Evolutionary conservation across 2,113 vertebrate genomes (phyloP), one percentile per base, ranked within the genome.

Genomic region (Nannobrachium achirus): DNA sequence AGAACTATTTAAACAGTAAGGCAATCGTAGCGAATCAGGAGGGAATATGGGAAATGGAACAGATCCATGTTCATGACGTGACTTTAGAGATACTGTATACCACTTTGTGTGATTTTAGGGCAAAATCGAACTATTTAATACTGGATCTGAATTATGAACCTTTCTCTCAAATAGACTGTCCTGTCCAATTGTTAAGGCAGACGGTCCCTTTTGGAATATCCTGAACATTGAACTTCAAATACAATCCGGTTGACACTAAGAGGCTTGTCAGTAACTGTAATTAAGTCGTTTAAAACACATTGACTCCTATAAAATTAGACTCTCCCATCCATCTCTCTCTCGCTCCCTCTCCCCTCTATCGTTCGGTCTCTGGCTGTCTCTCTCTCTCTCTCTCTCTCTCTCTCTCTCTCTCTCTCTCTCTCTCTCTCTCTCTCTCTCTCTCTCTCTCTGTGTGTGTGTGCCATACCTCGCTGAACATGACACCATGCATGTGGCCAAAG

Each of bases 401-500:
- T 14, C 11, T 55, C 61, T 33, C 40, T 15, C 38, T 8, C 14
- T 42, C 39, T 14, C 25, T 63, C 14, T 39, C 44, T 42, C 56
- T 18, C 15, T 57, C 38, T 69, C 63, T 64, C 66, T 74, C 66
- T 78, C 41, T 52, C 39, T 57, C 49, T 9, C 57, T 25, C 52
- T 39, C 25, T 6, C 11, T 51, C 39, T 49, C 49, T 56, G 20
- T 38, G 3, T 46, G 13, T 4, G 11, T 2, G 51, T 69, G 52
- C 50, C 45, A 9, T 0, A 64, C 62, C 63, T 58, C 38, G 9
- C 16, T 46, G 66, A 86, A 89, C 66, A 59, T 69, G 84, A 89
- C 68, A 80, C 81, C 49, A 51, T 78, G 76, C 63, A 66, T 68
- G 63, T 69, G 66, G 69, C 79, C 73, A 52, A 82, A 80, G 40